Evolutionary conservation across 2,113 vertebrate species (phyloP).

Genomic region (Poecilia latipinna): DNA sequence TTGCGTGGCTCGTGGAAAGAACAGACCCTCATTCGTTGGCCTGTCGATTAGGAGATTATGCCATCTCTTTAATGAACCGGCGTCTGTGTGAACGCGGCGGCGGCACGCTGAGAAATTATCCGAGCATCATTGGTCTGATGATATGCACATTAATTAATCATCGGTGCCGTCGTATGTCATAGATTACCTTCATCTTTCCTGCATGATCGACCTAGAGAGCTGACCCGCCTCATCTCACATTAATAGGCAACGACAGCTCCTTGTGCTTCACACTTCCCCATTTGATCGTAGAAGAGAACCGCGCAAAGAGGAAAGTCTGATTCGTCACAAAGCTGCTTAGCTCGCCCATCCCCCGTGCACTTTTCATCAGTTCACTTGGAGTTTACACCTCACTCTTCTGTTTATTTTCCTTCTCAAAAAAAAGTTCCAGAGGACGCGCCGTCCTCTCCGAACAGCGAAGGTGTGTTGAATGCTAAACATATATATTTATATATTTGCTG

Average conservation of each 20-base stretch:
- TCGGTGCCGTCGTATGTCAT: slow-evolving; percentile 42
- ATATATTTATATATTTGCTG: slow-evolving; percentile 43
- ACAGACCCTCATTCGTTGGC: slow-evolving; percentile 24
- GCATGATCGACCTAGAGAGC: slow-evolving; percentile 44
- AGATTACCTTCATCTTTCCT: slow-evolving; percentile 57
- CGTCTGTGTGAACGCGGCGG: slow-evolving; percentile 22
- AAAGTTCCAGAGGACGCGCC: slow-evolving; percentile 63
- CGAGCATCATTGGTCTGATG: slow-evolving; percentile 44
- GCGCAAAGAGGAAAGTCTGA: slow-evolving; percentile 31
- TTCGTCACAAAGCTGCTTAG: slow-evolving; percentile 46
- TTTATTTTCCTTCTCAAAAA: slow-evolving; percentile 55
- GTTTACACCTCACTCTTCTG: slow-evolving; percentile 53
- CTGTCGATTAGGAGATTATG: slow-evolving; percentile 37
- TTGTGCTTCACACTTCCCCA: background rate
- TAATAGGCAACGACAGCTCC: slow-evolving; percentile 46
- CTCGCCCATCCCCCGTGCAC: slow-evolving; percentile 33
- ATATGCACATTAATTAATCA: slow-evolving; percentile 69
- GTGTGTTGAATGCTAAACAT: slow-evolving; percentile 64
- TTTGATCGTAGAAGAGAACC: slow-evolving; percentile 44
- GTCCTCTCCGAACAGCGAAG: slow-evolving; percentile 62
- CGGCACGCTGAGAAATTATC: slow-evolving; percentile 50
- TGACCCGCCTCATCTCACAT: slow-evolving; percentile 59
- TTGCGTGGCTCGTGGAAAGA: slow-evolving; percentile 28
- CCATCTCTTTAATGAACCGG: slow-evolving; percentile 53
- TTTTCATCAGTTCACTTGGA: slow-evolving; percentile 58